A percentile compares a stretch with the other conserved stretches of the same genome.
These are phyloP conservation scores for Drosophila infuscata DNA, from an alignment of 2,888 invertebrate genomes.

Conservation along the genomic window DNA sequence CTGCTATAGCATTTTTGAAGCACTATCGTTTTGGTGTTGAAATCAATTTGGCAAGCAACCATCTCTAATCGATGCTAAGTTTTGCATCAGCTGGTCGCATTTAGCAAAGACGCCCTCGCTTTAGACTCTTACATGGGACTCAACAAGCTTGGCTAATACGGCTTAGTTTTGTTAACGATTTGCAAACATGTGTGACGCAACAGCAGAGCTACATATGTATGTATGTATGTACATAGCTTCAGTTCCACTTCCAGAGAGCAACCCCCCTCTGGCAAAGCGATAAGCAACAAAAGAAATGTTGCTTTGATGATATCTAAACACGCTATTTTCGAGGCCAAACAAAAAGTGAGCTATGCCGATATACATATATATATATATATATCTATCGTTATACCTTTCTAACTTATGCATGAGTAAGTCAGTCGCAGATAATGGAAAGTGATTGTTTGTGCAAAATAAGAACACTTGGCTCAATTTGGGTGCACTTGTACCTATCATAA, in stretches of 20 bases:
- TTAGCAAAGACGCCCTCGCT: conserved; percentile 11
- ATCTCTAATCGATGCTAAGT: conserved; percentile 2
- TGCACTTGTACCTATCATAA: neutral
- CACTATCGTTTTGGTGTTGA: neutral
- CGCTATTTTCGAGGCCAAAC: conserved; percentile 25
- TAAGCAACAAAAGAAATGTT: conserved; percentile 42
- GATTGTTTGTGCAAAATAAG: conserved; percentile 51
- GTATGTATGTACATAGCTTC: conserved; percentile 4
- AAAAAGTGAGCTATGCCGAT: conserved; percentile 35
- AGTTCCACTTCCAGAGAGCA: conserved; percentile 24
- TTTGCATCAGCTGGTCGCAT: conserved; percentile 49
- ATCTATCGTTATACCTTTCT: neutral
- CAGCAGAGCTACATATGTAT: neutral
- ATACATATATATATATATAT: conserved; percentile 11
- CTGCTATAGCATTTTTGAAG: neutral
- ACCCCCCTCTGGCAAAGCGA: conserved; percentile 24
- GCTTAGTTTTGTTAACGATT: conserved; percentile 77
- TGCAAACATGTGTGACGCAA: conserved; percentile 61
- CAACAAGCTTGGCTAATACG: conserved; percentile 64
- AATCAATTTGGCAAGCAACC: neutral
- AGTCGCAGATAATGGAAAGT: conserved; percentile 45
- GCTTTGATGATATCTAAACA: conserved; percentile 63
- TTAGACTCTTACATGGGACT: conserved; percentile 8
- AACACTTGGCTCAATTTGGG: neutral
- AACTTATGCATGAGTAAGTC: conserved; percentile 51